phyloP scores from a whole-genome alignment of 1,140 invertebrate genomes.

The Trichonephila inaurata region DNA sequence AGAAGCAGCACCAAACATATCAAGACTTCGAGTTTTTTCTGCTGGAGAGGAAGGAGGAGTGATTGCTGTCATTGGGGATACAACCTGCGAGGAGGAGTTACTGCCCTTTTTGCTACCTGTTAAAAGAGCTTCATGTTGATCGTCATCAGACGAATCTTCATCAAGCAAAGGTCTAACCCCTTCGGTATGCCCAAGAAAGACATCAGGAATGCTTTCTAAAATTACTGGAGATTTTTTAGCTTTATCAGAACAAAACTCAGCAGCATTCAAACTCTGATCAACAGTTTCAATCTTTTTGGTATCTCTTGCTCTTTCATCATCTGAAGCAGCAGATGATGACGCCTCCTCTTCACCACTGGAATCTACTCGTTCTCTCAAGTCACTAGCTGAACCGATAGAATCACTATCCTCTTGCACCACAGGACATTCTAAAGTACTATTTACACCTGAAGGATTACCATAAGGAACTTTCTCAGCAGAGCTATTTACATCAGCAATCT shows the following conservation, averaged over 20 bases:
- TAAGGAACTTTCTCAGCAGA: conserved; percentile 58
- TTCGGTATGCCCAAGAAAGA: conserved; percentile 88
- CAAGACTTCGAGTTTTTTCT: conserved; percentile 73
- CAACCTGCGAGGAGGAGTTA: conserved; percentile 49
- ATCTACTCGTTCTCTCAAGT: conserved; percentile 84
- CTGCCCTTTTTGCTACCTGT: conserved; percentile 45
- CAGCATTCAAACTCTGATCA: conserved; percentile 18
- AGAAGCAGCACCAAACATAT: conserved; percentile 81
- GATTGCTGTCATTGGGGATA: conserved; percentile 50
- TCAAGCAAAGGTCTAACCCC: conserved; percentile 89
- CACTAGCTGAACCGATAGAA: conserved; percentile 88
- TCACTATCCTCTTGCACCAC: conserved; percentile 82
- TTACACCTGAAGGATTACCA: conserved; percentile 27
- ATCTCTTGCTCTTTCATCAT: conserved; percentile 44
- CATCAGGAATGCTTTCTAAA: conserved; percentile 78
- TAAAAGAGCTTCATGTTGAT: conserved; percentile 67
- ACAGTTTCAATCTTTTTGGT: conserved; percentile 50
- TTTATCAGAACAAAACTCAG: conserved; percentile 22
- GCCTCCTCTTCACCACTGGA: conserved; percentile 82
- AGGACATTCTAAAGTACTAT: conserved; percentile 46
- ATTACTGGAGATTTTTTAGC: conserved; percentile 61
- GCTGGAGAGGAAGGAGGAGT: conserved; percentile 58
- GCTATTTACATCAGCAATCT: conserved; percentile 50
- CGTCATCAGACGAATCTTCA: conserved; percentile 85
- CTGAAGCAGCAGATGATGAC: conserved; percentile 46